Conservation (phyloP, 2,113 vertebrate species). For the Nymphicus hollandicus region DNA sequence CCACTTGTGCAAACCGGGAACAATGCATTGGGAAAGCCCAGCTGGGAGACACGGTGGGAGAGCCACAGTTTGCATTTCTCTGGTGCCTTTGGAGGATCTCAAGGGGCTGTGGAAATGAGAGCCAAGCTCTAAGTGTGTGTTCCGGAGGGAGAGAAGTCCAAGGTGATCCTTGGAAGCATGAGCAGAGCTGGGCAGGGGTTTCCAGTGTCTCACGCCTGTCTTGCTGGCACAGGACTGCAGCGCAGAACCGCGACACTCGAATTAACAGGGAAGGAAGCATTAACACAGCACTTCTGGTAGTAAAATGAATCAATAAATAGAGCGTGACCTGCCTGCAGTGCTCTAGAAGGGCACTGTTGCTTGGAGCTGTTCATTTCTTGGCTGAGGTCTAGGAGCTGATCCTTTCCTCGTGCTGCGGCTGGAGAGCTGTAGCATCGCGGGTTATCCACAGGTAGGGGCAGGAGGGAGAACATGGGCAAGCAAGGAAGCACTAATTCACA, state of each 20-base stretch:
- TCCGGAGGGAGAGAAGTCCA: neutral
- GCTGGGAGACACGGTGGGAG: neutral
- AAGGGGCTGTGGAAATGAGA: neutral
- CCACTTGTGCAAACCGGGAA: neutral
- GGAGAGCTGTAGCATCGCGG: neutral
- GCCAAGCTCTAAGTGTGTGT: neutral
- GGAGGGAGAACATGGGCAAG: neutral
- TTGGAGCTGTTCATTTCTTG: neutral
- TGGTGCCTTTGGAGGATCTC: neutral
- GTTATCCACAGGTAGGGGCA: neutral
- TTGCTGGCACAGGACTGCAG: neutral
- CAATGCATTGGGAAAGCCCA: neutral
- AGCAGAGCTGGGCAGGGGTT: neutral
- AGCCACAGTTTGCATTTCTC: fast-evolving
- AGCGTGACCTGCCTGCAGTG: neutral
- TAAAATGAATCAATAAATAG: neutral
- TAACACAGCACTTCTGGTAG: neutral
- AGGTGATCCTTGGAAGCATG: neutral
- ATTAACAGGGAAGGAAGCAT: neutral
- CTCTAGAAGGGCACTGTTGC: neutral
- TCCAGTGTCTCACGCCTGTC: neutral
- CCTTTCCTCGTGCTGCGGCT: neutral
- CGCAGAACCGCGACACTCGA: neutral
- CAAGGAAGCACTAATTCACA: neutral
- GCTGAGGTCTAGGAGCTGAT: neutral